Percentiles rank a stretch among this genome's conserved stretches.
Conservation (phyloP, 2,113 vertebrate genomes). For the Ancistrus triradiatus region DNA sequence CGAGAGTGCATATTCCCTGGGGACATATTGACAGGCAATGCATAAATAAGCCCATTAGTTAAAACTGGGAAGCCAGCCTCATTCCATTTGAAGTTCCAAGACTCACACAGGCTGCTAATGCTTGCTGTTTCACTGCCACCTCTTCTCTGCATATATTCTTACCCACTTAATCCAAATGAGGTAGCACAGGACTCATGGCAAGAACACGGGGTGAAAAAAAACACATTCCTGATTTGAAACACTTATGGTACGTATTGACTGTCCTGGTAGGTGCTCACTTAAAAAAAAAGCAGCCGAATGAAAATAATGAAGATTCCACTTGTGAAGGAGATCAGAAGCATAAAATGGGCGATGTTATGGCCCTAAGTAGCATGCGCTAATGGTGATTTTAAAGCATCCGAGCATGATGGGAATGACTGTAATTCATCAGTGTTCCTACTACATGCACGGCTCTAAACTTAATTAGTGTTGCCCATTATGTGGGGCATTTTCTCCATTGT, state of each 20-base stretch:
- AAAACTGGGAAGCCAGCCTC: constrained; percentile 58
- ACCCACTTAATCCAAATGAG: too few species aligned
- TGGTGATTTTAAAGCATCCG: constrained; percentile 96
- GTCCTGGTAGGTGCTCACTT: constrained; percentile 51
- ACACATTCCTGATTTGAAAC: constrained; percentile 99
- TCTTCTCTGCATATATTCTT: constrained; percentile 49
- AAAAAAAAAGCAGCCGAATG: constrained; percentile 74
- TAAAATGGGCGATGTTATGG: constrained; percentile 99
- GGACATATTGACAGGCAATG: constrained; percentile 65
- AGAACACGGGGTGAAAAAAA: too few species aligned
- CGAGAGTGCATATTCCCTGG: constrained; percentile 60
- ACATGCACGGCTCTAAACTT: constrained; percentile 84
- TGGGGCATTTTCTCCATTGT: constrained; percentile 73
- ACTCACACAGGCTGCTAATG: constrained; percentile 51
- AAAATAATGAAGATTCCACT: constrained; percentile 88
- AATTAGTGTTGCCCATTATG: constrained; percentile 94
- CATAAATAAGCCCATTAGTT: constrained; percentile 75
- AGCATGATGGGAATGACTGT: constrained; percentile 88
- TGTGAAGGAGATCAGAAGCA: constrained; percentile 88
- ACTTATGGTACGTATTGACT: constrained; percentile 81
- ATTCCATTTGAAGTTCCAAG: constrained; percentile 63
- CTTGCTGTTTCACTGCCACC: constrained; percentile 60
- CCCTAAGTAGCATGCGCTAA: constrained; percentile 94
- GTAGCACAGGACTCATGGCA: constrained; percentile 84
- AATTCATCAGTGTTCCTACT: constrained; percentile 81